phyloP scores from a whole-genome alignment of 2,888 invertebrate genomes.

The Zele albiditarsus region DNA sequence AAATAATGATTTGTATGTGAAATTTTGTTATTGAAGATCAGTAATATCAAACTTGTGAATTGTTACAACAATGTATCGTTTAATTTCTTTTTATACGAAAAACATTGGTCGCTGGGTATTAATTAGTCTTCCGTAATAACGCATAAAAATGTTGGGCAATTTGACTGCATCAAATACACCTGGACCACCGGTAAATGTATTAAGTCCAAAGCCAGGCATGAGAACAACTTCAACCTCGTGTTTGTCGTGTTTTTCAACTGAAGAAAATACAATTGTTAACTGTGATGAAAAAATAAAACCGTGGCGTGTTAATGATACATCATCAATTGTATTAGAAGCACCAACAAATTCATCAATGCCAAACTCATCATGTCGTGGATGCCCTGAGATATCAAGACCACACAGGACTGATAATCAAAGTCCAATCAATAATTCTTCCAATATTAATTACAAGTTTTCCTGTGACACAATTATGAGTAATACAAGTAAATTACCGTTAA shows the following conservation, averaged over 20 bases:
- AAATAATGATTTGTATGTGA: not conserved
- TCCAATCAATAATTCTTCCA: constrained; percentile 44
- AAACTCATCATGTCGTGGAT: constrained; percentile 33
- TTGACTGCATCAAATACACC: constrained; percentile 63
- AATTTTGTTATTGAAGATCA: too few species aligned
- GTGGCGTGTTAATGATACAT: constrained; percentile 60
- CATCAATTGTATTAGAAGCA: constrained; percentile 55
- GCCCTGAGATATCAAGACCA: constrained; percentile 46
- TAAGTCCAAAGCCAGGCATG: constrained; percentile 40
- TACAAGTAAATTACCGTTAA: constrained; percentile 42
- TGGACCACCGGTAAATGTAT: constrained; percentile 55
- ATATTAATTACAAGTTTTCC: constrained; percentile 50
- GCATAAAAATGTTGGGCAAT: constrained; percentile 64
- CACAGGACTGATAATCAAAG: constrained; percentile 51
- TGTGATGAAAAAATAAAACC: constrained; percentile 61
- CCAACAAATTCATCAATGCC: constrained; percentile 50
- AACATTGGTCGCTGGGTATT: not conserved
- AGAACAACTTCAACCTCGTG: constrained; percentile 54
- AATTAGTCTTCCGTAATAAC: constrained; percentile 32
- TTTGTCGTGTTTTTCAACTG: constrained; percentile 62
- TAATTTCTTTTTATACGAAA: not conserved
- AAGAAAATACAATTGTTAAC: constrained; percentile 52
- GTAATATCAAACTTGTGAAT: not conserved
- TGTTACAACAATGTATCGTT: not conserved
- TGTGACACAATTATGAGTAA: constrained; percentile 46